Base-by-base conservation (phyloP, 1,140 invertebrate genomes). In the Drosophila equinoxialis region DNA sequence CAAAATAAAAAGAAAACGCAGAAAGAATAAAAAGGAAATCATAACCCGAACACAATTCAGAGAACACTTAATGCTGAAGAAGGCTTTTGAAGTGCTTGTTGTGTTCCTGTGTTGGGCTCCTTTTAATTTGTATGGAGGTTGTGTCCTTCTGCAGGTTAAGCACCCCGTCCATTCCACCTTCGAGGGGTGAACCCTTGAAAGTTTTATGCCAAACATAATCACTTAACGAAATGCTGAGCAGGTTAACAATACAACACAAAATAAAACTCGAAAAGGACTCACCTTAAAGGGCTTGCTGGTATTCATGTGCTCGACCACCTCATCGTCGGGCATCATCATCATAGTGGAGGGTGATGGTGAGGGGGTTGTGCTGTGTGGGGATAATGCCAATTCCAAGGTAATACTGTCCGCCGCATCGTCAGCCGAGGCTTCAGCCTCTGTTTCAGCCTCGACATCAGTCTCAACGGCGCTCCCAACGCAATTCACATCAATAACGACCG, bases 271-370 rank as follows among this genome's bases (percentile, higher is more conserved):
- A 64, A 30, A 54, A 61, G 54, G 35, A 79, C 83, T 20, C 68
- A 86, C 83, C 83, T 87, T 87, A 55, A 87, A 87, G 30, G 83
- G 83, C 69, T 87, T 87, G 77, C 83, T 87, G 69, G 87, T 89
- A 68, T 87, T 84, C 59, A 87, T 48, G 10, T 39, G 37, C 37
- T 79, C 72, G 33, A 76, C 79, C 23, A 87, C 58, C 65, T 86
- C 83, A 61, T 86, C 84, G 61, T 89, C 76, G 8, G 69, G 76
- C 42, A 68, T 23, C 45, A 51, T 51, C 17, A 51, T 51, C 17
- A 51, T 71, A 57, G 72, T 83, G 33, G 79, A 84, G 57, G 83
- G 80, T n/a, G 83, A 84, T n/a, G 83, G 83, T 58, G 83, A 80
- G 37, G 84, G 79, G 30, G 79, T 71, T 57, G 55, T 66, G 62